Percentiles rank a stretch among this genome's conserved stretches.
These are phyloP conservation scores for Paracanthobrama guichenoti DNA, from an alignment of 2,113 vertebrate genomes.

Conservation along the genomic window DNA sequence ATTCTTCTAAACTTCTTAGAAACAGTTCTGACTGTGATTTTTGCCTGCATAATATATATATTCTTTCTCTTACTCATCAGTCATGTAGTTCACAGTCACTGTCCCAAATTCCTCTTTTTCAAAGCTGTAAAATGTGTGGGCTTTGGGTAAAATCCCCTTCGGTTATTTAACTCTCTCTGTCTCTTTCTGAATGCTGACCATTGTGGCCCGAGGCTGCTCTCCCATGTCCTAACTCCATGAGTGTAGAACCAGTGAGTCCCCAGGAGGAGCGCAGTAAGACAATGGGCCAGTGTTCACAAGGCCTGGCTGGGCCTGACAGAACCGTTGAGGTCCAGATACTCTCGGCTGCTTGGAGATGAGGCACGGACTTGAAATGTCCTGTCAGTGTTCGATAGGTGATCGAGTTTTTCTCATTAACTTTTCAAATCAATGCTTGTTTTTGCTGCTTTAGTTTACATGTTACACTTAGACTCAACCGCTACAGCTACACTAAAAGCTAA, in stretches of 20 bases:
- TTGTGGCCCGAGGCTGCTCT: slow-evolving; percentile 39
- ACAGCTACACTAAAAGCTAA: background rate
- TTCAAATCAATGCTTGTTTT: background rate
- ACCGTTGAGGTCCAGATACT: slow-evolving; percentile 1
- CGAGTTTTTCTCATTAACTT: background rate
- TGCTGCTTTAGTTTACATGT: background rate
- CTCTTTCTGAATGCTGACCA: slow-evolving; percentile 46
- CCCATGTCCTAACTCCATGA: slow-evolving; percentile 19
- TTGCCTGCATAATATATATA: background rate
- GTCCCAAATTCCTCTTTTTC: slow-evolving; percentile 3
- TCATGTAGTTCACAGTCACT: background rate
- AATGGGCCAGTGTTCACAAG: slow-evolving; percentile 47
- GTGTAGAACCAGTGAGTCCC: slow-evolving; percentile 31
- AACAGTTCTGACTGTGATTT: background rate
- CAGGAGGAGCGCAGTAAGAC: slow-evolving; percentile 37
- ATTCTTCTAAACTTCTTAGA: too few species aligned
- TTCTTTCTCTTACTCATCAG: slow-evolving; percentile 13
- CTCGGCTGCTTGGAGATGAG: background rate
- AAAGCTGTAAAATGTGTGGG: background rate
- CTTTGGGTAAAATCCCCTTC: background rate
- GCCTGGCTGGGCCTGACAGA: slow-evolving; percentile 7
- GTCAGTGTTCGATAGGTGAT: background rate
- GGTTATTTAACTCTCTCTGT: slow-evolving; percentile 14
- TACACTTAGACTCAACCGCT: background rate
- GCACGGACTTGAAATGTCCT: slow-evolving; percentile 4